A percentile compares a stretch with the other conserved stretches of the same genome.
phyloP scores from a whole-genome alignment of 2,113 vertebrate species.

The Cettia cetti region DNA sequence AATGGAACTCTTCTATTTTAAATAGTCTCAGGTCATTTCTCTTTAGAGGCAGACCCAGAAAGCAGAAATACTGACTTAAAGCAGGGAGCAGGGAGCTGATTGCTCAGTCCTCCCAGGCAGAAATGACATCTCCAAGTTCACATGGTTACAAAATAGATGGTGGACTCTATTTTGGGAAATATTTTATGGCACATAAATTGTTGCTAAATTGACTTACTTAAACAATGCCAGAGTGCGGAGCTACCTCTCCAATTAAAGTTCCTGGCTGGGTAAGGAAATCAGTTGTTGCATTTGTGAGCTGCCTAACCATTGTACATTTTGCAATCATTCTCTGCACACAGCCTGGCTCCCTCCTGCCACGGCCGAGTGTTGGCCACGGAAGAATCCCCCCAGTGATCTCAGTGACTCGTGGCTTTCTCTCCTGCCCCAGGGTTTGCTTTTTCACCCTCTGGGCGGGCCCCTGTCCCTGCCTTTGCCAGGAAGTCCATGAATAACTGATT shows the following conservation, averaged over 20 bases:
- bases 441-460: conserved; percentile 32
- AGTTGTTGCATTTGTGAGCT: conserved; percentile 75
- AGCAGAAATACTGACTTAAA: background rate
- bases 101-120: background rate
- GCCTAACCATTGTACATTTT: conserved; percentile 77
- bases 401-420: background rate
- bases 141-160: conserved; percentile 73
- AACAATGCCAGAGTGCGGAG: conserved; percentile 86
- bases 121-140: conserved; percentile 63
- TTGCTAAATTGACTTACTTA: conserved; percentile 87
- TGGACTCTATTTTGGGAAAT: conserved; percentile 72
- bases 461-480: background rate
- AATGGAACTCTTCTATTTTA: conserved; percentile 63
- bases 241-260: conserved; percentile 88
- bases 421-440: conserved; percentile 65
- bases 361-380: background rate
- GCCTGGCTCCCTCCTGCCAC: conserved; percentile 25
- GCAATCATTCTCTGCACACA: conserved; percentile 53
- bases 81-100: background rate
- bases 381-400: background rate
- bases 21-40: conserved; percentile 63
- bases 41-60: conserved; percentile 61
- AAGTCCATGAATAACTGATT: conserved; percentile 47
- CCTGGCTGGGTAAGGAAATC: conserved; percentile 80
- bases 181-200: conserved; percentile 77